These are phyloP conservation scores for Heliconius congener DNA, from an alignment of 1,140 invertebrate species.

Conservation along the genomic window DNA sequence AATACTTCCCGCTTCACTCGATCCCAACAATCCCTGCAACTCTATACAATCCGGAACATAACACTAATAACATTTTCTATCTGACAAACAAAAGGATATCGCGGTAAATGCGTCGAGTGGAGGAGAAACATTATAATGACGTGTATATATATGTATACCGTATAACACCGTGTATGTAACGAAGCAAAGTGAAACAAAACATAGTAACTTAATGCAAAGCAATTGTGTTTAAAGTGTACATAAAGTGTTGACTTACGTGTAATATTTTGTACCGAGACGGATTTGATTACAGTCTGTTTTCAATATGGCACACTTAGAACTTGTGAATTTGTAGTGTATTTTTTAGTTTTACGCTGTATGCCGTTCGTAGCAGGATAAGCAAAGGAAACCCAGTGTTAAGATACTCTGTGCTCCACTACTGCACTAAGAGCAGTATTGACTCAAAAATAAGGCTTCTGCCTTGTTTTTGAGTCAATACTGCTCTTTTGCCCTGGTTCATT, in stretches of 20 bases:
- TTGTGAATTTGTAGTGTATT: no score
- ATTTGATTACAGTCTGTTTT: no score
- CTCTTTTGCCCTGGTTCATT: no score
- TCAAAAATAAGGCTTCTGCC: no score
- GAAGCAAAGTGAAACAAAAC: not conserved
- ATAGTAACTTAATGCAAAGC: not conserved
- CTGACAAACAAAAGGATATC: constrained; percentile 12
- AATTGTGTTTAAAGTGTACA: not conserved
- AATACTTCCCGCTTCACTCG: not conserved
- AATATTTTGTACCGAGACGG: no score
- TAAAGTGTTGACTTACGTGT: not conserved
- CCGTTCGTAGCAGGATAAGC: no score
- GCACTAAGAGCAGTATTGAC: no score
- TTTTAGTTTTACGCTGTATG: no score
- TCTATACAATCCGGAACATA: not conserved
- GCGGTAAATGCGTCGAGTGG: not conserved
- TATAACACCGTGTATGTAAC: not conserved
- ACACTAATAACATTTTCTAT: not conserved
- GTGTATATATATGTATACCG: not conserved
- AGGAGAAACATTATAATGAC: not conserved
- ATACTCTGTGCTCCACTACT: no score
- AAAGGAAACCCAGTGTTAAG: no score
- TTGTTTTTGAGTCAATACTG: no score
- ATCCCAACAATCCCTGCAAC: not conserved
- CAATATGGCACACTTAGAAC: no score